These are phyloP conservation scores for Agapetus fuscipes DNA, from an alignment of 2,888 invertebrate genomes.

Conservation along the genomic window DNA sequence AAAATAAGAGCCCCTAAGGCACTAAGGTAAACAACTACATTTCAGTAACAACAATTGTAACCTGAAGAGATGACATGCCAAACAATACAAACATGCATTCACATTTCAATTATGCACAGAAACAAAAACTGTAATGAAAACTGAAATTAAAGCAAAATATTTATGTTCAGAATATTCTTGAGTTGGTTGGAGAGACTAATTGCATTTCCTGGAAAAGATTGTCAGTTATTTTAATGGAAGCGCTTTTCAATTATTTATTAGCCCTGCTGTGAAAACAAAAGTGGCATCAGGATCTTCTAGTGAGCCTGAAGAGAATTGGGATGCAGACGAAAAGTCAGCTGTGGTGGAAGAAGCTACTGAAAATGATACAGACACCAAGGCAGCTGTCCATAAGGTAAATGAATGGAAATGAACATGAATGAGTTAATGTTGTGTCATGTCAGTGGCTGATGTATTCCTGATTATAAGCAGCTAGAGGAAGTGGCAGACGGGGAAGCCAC, in stretches of 20 bases:
- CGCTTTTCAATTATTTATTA: slow-evolving; percentile 26
- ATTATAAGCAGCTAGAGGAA: slow-evolving; percentile 18
- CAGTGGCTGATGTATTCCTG: neutral
- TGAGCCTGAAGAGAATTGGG: slow-evolving; percentile 32
- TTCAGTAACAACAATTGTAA: too few species aligned
- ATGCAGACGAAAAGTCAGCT: slow-evolving; percentile 31
- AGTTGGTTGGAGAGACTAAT: too few species aligned
- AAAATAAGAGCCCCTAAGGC: too few species aligned
- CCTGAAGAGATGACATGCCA: too few species aligned
- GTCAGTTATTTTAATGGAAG: too few species aligned
- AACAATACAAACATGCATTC: too few species aligned
- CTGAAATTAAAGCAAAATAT: too few species aligned
- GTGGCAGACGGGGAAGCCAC: slow-evolving; percentile 36
- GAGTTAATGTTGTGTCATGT: neutral
- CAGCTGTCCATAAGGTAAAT: neutral
- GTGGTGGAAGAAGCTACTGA: slow-evolving; percentile 23
- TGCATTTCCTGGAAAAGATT: too few species aligned
- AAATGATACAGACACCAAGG: neutral
- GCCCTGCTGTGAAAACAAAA: slow-evolving; percentile 15
- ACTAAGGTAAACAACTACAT: too few species aligned
- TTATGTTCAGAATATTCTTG: too few species aligned
- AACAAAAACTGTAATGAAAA: too few species aligned
- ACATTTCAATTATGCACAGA: too few species aligned
- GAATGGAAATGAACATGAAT: neutral
- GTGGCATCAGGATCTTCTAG: slow-evolving; percentile 19